Evolutionary conservation across 2,888 invertebrate species (phyloP).

Genomic region (Harpalus rufipes): DNA sequence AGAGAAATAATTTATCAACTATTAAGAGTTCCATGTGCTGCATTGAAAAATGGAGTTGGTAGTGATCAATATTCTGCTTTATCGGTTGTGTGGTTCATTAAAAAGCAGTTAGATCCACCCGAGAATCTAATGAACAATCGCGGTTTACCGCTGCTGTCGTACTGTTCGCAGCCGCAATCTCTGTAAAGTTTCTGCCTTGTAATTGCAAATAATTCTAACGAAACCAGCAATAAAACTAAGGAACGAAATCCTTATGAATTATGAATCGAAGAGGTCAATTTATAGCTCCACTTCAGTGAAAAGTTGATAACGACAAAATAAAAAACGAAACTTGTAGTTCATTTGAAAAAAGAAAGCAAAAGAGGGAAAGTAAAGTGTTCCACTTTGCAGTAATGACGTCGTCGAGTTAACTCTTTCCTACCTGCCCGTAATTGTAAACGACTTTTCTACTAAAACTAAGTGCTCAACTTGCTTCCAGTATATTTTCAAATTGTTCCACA

Average conservation of each 20-base stretch:
- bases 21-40: no score
- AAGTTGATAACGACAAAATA: conserved; percentile 52
- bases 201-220: not conserved
- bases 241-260: not conserved
- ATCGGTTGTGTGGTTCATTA: conserved; percentile 21
- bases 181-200: not conserved
- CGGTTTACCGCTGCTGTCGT: conserved; percentile 17
- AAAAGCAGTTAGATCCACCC: conserved; percentile 23
- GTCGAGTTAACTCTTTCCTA: conserved; percentile 55
- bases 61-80: conserved; percentile 1
- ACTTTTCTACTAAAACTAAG: conserved; percentile 52
- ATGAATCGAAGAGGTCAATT: conserved; percentile 33
- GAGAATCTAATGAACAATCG: conserved; percentile 17
- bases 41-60: not conserved
- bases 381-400: conserved; percentile 50
- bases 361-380: conserved; percentile 43
- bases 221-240: not conserved
- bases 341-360: conserved; percentile 47
- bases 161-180: not conserved
- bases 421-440: conserved; percentile 49
- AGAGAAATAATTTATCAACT: no score
- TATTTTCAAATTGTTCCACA: conserved; percentile 41
- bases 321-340: conserved; percentile 50
- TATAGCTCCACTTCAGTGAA: conserved; percentile 20
- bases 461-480: conserved; percentile 39